Evolutionary conservation across 1,140 invertebrate species (phyloP), one percentile per base, ranked within the genome.

Genomic region (Drosophila trapezifrons): DNA sequence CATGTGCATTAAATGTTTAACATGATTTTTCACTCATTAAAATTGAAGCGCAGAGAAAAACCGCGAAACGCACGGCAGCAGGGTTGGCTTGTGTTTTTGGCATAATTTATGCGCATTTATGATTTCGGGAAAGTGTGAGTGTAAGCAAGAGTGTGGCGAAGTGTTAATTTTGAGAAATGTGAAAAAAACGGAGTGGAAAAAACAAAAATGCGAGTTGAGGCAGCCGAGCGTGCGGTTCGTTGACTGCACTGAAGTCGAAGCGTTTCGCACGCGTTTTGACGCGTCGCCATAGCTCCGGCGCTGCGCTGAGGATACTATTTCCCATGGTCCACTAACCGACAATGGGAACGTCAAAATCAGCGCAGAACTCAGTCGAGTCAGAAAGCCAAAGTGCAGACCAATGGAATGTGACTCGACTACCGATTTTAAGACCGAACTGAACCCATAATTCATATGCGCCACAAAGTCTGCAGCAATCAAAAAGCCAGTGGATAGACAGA

Each of bases 1-100:
- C 73, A 87, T 89, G 74, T 89, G 80, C 67, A 89, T 89, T 87
- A 78, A 87, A 89, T 87, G 84, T 78, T 84, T 60, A 84, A 89
- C 84, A 89, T 79, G 80, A 89, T 73, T 89, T 89, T 89, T 89
- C 69, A 89, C 84, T 89, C 84, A 89, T 84, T 89, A 89, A 81
- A 66, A 57, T 10, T 27, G 54, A 70, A 57, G 17, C 42, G 54
- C 38, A 46, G 22, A 32, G 22, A 51, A 79, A 89, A 89, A 79
- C 75, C 65, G 63, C 70, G 25, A 64, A 47, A 47, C 20, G 20
- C 58, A 29, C 29, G 42, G 32, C 71, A 62, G 65, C 55, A 55
- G 80, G 80, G 69, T 71, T 83, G 80, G 20, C 65, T 71, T 73
- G 67, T 87, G 84, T 83, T 89, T 87, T 89, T 80, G 76, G 80